These are phyloP conservation scores for Corvus hawaiiensis DNA, from an alignment of 2,113 vertebrate genomes.

Conservation along the genomic window DNA sequence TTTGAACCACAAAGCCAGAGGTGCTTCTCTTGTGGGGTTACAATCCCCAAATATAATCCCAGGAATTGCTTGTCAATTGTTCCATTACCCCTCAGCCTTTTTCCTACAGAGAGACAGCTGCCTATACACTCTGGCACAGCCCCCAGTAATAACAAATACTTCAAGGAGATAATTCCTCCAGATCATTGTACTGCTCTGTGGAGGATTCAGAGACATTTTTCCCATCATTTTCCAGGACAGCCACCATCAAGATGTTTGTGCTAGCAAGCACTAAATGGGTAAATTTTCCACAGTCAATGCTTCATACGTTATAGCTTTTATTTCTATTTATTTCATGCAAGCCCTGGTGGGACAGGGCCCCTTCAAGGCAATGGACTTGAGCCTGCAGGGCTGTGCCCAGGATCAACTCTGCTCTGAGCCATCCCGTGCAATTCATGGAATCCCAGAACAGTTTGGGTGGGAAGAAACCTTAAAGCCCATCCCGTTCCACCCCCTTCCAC, in stretches of 20 bases:
- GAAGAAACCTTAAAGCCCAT: background rate
- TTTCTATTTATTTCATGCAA: background rate
- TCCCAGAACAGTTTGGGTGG: background rate
- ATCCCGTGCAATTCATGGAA: background rate
- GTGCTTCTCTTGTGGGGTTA: background rate
- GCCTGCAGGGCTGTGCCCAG: background rate
- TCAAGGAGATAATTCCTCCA: background rate
- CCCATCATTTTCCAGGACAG: background rate
- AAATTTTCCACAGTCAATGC: background rate
- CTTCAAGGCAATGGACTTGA: background rate
- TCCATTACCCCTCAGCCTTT: background rate
- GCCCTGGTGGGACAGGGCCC: background rate
- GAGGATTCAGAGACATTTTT: background rate
- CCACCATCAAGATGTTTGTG: background rate
- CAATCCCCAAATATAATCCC: background rate
- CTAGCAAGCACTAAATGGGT: background rate
- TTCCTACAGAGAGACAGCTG: background rate
- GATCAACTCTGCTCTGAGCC: background rate
- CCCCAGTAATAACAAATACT: background rate
- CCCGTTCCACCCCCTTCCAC: background rate
- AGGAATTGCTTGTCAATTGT: background rate
- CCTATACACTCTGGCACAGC: background rate
- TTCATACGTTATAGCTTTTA: background rate
- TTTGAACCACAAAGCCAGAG: background rate
- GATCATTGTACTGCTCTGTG: rapidly evolving